Evolutionary conservation across 2,797 vertebrate species (phyloP).

Genomic region (Leuciscus waleckii): DNA sequence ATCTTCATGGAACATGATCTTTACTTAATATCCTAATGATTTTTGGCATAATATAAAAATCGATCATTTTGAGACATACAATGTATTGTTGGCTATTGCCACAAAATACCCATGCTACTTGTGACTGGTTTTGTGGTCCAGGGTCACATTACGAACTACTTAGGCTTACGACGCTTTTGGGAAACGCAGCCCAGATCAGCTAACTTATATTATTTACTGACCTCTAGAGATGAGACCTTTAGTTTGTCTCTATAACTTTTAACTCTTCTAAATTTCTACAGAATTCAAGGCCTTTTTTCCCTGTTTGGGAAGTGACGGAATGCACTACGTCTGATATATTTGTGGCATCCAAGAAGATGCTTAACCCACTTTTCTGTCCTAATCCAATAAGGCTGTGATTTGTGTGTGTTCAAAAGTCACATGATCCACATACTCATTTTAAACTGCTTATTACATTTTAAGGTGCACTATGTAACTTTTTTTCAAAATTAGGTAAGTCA

Average conservation of each 20-base stretch:
- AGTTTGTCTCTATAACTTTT: neutral
- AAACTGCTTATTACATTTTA: neutral
- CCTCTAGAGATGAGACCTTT: neutral
- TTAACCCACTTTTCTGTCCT: conserved; percentile 43
- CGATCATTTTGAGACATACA: no score
- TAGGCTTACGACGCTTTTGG: no score
- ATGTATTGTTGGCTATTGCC: no score
- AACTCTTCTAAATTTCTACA: neutral
- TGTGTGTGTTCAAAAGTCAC: conserved; percentile 25
- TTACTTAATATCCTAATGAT: no score
- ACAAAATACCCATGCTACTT: no score
- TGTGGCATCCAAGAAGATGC: conserved; percentile 30
- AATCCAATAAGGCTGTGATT: conserved; percentile 42
- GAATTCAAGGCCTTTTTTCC: neutral
- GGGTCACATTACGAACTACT: no score
- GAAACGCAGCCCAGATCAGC: no score
- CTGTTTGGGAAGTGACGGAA: neutral
- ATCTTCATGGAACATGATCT: no score
- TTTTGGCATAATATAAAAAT: no score
- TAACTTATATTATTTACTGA: neutral
- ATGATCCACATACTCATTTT: neutral
- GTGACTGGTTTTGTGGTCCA: no score
- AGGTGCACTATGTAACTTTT: neutral
- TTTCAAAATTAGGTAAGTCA: neutral
- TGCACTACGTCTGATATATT: neutral